Conservation (phyloP, 2,888 invertebrate species). For the Sepioteuthis lessoniana region DNA sequence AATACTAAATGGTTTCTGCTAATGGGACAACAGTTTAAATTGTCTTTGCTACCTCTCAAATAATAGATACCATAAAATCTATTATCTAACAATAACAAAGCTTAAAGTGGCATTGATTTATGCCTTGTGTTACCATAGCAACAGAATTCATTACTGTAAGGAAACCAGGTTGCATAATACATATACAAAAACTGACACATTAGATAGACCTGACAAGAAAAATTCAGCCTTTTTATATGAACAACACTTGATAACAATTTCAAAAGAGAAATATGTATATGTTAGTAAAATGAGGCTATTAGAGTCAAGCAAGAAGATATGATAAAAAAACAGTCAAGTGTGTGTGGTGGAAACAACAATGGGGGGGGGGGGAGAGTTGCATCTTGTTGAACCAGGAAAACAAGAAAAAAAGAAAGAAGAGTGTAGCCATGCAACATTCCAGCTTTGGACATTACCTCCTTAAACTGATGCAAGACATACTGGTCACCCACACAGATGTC, state of each 20-base stretch:
- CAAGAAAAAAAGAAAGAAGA: background rate
- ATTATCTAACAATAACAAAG: too few relatives aligned
- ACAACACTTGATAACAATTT: background rate
- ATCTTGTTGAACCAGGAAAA: background rate
- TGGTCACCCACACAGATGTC: constrained; percentile 82
- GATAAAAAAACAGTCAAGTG: background rate
- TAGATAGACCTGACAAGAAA: background rate
- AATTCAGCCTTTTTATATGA: background rate
- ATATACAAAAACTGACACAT: too few relatives aligned
- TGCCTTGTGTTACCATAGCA: too few relatives aligned
- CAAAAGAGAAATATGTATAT: background rate
- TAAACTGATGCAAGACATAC: constrained; percentile 83
- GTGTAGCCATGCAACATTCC: background rate
- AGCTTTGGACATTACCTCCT: constrained; percentile 75
- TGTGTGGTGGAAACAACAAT: background rate
- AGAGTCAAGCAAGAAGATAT: background rate
- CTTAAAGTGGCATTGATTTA: too few relatives aligned
- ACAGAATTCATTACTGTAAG: too few relatives aligned
- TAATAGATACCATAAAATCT: too few relatives aligned
- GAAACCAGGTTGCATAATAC: too few relatives aligned
- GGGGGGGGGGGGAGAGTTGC: background rate
- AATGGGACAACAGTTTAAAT: too few relatives aligned
- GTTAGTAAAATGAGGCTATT: background rate
- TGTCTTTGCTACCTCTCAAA: too few relatives aligned
- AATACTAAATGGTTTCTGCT: too few relatives aligned